These are phyloP conservation scores for Sandelia bainsii DNA, from an alignment of 2,797 vertebrate species.

Conservation along the genomic window DNA sequence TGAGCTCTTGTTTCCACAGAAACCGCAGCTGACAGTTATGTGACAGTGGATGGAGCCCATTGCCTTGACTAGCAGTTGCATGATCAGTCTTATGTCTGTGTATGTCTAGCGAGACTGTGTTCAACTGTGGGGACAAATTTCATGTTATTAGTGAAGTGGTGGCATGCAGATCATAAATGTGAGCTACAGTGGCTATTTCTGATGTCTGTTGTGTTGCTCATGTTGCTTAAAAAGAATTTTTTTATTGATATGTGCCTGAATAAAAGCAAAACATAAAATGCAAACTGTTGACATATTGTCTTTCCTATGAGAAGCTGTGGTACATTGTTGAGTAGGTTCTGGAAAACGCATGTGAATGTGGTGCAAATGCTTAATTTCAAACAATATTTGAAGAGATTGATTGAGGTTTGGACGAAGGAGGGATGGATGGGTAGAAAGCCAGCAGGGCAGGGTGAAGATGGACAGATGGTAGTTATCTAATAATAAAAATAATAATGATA, in stretches of 20 bases:
- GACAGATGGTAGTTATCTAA: slow-evolving; percentile 1
- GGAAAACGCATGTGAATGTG: background rate
- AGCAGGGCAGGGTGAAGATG: background rate
- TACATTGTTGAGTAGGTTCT: background rate
- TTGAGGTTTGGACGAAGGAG: background rate
- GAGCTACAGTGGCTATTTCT: slow-evolving; percentile 21
- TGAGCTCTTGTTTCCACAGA: slow-evolving; percentile 23
- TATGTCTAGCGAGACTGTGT: slow-evolving; percentile 15
- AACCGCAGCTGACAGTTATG: slow-evolving; percentile 8
- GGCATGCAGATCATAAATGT: slow-evolving; percentile 37
- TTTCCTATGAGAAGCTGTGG: background rate
- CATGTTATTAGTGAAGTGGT: slow-evolving; percentile 10
- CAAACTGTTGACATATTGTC: background rate
- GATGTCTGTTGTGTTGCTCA: slow-evolving; percentile 22
- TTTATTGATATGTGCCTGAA: slow-evolving; percentile 43
- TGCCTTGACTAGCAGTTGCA: slow-evolving; percentile 10
- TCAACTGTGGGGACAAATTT: slow-evolving; percentile 4
- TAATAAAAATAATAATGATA: background rate
- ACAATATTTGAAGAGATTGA: slow-evolving; percentile 10
- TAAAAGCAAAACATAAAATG: slow-evolving; percentile 51
- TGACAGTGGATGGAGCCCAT: slow-evolving; percentile 1
- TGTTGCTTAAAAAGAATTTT: slow-evolving; percentile 28
- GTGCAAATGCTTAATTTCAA: slow-evolving; percentile 3
- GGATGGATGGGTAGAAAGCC: background rate
- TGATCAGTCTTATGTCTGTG: slow-evolving; percentile 1